Conservation (phyloP, 2,888 invertebrate species). For the Sarcophaga rosellei region DNA sequence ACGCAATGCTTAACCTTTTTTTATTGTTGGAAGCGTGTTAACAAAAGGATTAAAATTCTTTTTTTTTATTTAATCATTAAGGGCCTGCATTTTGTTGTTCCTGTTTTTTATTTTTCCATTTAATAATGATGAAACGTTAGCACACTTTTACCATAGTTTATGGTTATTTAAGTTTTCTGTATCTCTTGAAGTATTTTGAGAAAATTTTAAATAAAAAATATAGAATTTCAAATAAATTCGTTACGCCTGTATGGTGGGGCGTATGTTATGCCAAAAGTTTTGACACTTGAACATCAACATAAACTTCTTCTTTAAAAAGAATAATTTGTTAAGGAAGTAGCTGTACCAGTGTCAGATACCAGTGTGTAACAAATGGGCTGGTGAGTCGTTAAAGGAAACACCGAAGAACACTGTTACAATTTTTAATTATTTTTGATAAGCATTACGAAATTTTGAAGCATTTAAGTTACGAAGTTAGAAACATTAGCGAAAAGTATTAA, state of each 20-base stretch:
- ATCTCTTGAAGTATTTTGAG: slow-evolving; percentile 21
- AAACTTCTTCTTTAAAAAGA: background rate
- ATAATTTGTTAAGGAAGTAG: slow-evolving; percentile 45
- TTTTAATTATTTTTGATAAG: slow-evolving; percentile 59
- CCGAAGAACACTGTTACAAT: slow-evolving; percentile 25
- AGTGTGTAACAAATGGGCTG: slow-evolving; percentile 47
- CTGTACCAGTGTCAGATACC: background rate
- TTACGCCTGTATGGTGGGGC: slow-evolving; percentile 68
- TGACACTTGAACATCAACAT: slow-evolving; percentile 64
- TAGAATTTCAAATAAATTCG: slow-evolving; percentile 59
- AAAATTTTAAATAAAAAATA: slow-evolving; percentile 62
- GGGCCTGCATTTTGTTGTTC: slow-evolving; percentile 54
- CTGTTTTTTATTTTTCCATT: slow-evolving; percentile 19
- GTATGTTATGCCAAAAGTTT: slow-evolving; percentile 64
- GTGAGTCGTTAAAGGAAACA: slow-evolving; percentile 48
- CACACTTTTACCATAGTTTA: slow-evolving; percentile 61
- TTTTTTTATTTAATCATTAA: slow-evolving; percentile 1
- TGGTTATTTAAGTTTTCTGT: slow-evolving; percentile 50
- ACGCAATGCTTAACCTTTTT: slow-evolving; percentile 54
- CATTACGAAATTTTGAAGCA: slow-evolving; percentile 40
- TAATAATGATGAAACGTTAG: slow-evolving; percentile 65
- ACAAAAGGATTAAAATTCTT: slow-evolving; percentile 64
- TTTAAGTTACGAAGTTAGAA: background rate
- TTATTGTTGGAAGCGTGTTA: slow-evolving; percentile 51
- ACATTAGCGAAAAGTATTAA: background rate